Evolutionary conservation across 2,888 invertebrate genomes (phyloP), one percentile per base, ranked within the genome.

Genomic region (Nomada hirtipes): DNA sequence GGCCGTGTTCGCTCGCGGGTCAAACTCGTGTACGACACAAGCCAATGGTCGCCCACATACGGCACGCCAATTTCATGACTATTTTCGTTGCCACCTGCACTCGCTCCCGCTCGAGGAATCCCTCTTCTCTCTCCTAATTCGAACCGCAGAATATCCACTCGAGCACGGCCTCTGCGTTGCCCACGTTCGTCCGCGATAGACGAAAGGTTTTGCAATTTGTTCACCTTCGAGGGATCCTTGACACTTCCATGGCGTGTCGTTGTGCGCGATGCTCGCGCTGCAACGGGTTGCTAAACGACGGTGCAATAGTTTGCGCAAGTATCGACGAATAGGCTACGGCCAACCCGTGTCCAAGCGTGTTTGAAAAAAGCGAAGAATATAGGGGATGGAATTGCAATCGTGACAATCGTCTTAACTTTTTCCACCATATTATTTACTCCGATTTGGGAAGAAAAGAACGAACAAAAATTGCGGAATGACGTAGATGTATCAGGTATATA

Each of bases 181-280:
- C 84, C 70, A 78, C 85, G 71, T 69, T 44, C 68, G 72, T 63
- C 53, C 69, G 75, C 78, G 71, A 63, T 74, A 71, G 64, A 71
- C 73, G 29, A 71, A 61, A 52, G 44, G 55, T 85, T 81, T 85
- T 82, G 86, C 81, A 86, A 87, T 85, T 86, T 36, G 29, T 69
- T 79, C 75, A 87, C 88, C 83, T 87, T 87, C 85, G 79, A 13
- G 3, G 63, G 71, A 79, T 79, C 87, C 87, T 87, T 85, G 88
- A 83, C 83, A 70, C 69, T 79, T 77, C 79, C n/a, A n/a, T 52
- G 20, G 13, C 20, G 83, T 60, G 73, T 42, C 77, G 73, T 71
- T 75, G 82, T 57, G 74, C 83, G 78, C 78, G 67, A 71, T 74
- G 52, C 64, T 57, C 63, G 53, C 69, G 13, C 47, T 47, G 47